Evolutionary conservation across 2,113 vertebrate genomes (phyloP).

Genomic region (Plectropomus leopardus): DNA sequence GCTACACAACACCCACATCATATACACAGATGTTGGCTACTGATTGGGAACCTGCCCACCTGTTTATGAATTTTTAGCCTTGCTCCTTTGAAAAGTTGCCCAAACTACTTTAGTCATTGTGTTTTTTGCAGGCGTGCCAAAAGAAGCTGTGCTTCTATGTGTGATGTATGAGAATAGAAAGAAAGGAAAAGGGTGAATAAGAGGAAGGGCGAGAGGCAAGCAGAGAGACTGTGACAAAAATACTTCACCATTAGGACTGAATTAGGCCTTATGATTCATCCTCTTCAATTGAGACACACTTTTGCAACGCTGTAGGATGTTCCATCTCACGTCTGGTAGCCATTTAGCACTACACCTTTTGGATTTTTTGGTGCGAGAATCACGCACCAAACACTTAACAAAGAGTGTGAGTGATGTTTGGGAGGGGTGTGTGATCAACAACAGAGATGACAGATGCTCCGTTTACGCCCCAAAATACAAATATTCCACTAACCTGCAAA

Average conservation of each 20-base stretch:
- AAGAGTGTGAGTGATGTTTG: slow-evolving; percentile 18
- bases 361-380: slow-evolving; percentile 26
- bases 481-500: not conserved
- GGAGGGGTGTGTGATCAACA: slow-evolving; percentile 36
- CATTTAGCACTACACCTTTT: slow-evolving; percentile 42
- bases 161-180: slow-evolving; percentile 1
- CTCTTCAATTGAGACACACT: slow-evolving; percentile 54
- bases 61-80: slow-evolving; percentile 32
- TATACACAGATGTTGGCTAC: not conserved
- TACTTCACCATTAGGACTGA: slow-evolving; percentile 52
- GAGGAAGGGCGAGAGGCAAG: not conserved
- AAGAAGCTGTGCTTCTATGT: not conserved
- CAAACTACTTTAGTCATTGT: not conserved
- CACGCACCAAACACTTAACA: slow-evolving; percentile 28
- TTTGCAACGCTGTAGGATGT: slow-evolving; percentile 46
- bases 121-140: not conserved
- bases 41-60: slow-evolving; percentile 11
- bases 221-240: slow-evolving; percentile 38
- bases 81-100: slow-evolving; percentile 27
- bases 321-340: slow-evolving; percentile 27
- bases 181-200: not conserved
- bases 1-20: slow-evolving; percentile 1
- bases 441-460: not conserved
- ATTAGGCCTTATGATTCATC: slow-evolving; percentile 67
- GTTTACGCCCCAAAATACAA: not conserved